Evolutionary conservation across 2,888 invertebrate species (phyloP).

Genomic region (Sphinx pinastri): DNA sequence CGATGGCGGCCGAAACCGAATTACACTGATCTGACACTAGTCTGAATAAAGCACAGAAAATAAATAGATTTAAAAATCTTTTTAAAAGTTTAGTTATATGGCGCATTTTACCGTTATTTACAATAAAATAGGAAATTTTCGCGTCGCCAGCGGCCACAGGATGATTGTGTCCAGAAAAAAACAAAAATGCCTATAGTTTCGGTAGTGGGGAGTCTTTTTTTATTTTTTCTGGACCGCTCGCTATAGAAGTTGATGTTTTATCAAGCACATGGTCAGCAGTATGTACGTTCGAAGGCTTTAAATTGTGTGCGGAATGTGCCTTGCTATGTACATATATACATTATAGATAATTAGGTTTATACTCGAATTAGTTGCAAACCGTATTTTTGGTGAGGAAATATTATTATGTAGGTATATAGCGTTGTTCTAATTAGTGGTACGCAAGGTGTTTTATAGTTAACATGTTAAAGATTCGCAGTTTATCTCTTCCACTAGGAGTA

Average conservation of each 20-base stretch:
- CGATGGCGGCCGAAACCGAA: slow-evolving; percentile 19
- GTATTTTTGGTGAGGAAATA: slow-evolving; percentile 80
- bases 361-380: slow-evolving; percentile 83
- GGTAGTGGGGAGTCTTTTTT: slow-evolving; percentile 33
- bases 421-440: slow-evolving; percentile 75
- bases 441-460: slow-evolving; percentile 72
- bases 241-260: slow-evolving; percentile 73
- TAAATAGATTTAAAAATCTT: slow-evolving; percentile 20
- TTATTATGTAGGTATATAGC: slow-evolving; percentile 72
- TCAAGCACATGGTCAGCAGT: slow-evolving; percentile 76
- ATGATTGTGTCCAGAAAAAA: slow-evolving; percentile 23
- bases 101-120: slow-evolving; percentile 20
- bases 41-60: slow-evolving; percentile 9
- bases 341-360: slow-evolving; percentile 77
- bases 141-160: slow-evolving; percentile 20
- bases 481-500: slow-evolving; percentile 82
- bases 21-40: slow-evolving; percentile 21
- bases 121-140: slow-evolving; percentile 16
- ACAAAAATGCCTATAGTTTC: slow-evolving; percentile 11
- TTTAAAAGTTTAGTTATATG: slow-evolving; percentile 15
- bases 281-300: slow-evolving; percentile 75
- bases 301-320: slow-evolving; percentile 84
- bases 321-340: slow-evolving; percentile 78
- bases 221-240: slow-evolving; percentile 57
- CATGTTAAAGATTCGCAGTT: slow-evolving; percentile 83